phyloP scores from a whole-genome alignment of 2,797 vertebrate species.

The Brotula barbata region DNA sequence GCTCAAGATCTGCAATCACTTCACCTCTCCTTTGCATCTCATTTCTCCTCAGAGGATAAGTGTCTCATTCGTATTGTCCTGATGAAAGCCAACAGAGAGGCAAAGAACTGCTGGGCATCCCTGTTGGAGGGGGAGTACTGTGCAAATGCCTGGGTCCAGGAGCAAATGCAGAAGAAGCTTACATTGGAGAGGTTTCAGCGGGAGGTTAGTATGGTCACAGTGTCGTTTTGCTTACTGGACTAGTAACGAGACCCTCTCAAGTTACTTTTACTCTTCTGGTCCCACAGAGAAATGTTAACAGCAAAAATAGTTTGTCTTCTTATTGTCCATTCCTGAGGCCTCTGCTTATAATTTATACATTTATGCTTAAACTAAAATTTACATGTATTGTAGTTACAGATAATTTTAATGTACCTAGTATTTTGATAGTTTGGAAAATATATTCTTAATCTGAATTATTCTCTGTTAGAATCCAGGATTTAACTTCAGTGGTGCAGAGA shows the following conservation, averaged over 20 bases:
- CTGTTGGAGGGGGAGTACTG: conserved; percentile 91
- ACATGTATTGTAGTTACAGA: no score
- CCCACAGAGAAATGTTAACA: no score
- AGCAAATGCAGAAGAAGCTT: conserved; percentile 98
- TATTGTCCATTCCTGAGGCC: no score
- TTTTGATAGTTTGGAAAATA: no score
- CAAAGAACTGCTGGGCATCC: conserved; percentile 96
- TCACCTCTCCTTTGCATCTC: neutral
- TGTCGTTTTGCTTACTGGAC: no score
- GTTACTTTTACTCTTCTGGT: no score
- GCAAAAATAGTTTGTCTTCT: no score
- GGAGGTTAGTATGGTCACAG: no score
- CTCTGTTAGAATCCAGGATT: conserved; percentile 92
- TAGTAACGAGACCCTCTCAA: no score
- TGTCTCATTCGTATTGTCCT: conserved; percentile 91
- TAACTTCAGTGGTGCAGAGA: conserved; percentile 98
- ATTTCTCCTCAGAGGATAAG: conserved; percentile 85
- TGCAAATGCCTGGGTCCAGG: conserved; percentile 94
- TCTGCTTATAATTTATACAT: no score
- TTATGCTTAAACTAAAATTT: no score
- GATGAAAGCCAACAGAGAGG: conserved; percentile 93
- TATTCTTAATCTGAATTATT: neutral
- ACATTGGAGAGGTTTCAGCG: conserved; percentile 95
- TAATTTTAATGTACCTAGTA: no score
- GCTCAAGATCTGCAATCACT: neutral